Evolutionary conservation across 2,888 invertebrate species (phyloP).

Genomic region (Andrena trimmerana): DNA sequence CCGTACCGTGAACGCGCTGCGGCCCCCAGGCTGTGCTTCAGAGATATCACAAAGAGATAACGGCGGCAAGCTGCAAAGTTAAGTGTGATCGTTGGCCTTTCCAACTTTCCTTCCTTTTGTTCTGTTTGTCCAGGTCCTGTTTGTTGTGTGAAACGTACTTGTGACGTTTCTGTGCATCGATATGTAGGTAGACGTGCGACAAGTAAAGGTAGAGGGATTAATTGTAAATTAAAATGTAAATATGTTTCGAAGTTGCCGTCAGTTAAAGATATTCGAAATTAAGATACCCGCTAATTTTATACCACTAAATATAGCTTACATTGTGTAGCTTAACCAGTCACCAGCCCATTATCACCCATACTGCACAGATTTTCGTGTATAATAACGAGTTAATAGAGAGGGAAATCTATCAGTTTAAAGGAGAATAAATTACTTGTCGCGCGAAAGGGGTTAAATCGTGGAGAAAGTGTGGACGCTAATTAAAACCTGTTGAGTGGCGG

Average conservation of each 20-base stretch:
- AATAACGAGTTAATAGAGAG: not conserved
- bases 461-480: constrained; percentile 71
- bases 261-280: too few relatives aligned
- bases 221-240: too few relatives aligned
- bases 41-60: constrained; percentile 23
- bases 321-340: too few relatives aligned
- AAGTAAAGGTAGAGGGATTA: too few relatives aligned
- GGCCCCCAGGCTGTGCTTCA: constrained; percentile 31
- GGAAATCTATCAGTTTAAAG: not conserved
- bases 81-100: not conserved
- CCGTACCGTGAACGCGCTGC: constrained; percentile 33
- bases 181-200: too few relatives aligned
- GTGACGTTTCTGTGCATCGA: not conserved
- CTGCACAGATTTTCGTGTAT: too few relatives aligned
- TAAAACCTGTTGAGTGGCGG: constrained; percentile 82
- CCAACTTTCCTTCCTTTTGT: not conserved
- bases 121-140: not conserved
- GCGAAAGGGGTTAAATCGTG: constrained; percentile 32
- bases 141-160: not conserved
- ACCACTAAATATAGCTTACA: too few relatives aligned
- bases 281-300: too few relatives aligned
- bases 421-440: constrained; percentile 12
- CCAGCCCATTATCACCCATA: too few relatives aligned
- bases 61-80: not conserved
- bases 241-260: too few relatives aligned